Percentiles rank a stretch among this genome's conserved stretches.
These are phyloP conservation scores for Nesidiocoris tenuis DNA, from an alignment of 2,888 invertebrate genomes.

Conservation along the genomic window DNA sequence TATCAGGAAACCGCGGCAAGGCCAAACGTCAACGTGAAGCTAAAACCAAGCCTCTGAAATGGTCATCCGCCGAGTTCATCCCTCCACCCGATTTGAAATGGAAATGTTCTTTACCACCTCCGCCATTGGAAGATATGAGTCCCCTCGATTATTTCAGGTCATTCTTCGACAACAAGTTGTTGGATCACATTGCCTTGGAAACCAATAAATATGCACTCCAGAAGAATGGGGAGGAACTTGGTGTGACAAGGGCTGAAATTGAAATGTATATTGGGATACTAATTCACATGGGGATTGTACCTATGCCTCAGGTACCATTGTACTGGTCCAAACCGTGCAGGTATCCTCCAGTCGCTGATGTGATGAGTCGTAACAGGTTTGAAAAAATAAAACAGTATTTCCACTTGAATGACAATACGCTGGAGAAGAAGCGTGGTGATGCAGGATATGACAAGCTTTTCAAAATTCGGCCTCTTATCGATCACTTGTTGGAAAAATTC, in stretches of 20 bases:
- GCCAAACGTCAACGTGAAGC: not conserved
- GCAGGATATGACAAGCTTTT: conserved; percentile 47
- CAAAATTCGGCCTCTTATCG: conserved; percentile 49
- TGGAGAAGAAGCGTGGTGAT: conserved; percentile 41
- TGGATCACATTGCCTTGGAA: conserved; percentile 41
- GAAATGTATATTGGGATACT: conserved; percentile 36
- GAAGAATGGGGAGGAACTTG: conserved; percentile 42
- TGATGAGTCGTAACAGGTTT: conserved; percentile 14
- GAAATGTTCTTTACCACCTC: conserved; percentile 31
- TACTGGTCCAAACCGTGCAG: conserved; percentile 16
- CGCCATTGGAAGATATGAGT: conserved; percentile 36
- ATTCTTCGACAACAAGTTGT: conserved; percentile 29
- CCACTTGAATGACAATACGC: conserved; percentile 30
- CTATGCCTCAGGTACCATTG: conserved; percentile 1
- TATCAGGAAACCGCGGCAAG: not conserved
- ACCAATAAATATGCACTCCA: conserved; percentile 40
- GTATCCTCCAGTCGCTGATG: conserved; percentile 12
- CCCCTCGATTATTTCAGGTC: conserved; percentile 41
- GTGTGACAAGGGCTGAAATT: conserved; percentile 26
- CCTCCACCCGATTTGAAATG: conserved; percentile 17
- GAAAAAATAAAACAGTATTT: conserved; percentile 1
- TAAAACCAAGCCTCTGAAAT: conserved; percentile 4
- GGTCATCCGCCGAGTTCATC: not conserved
- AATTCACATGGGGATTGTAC: conserved; percentile 35
- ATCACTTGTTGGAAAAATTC: conserved; percentile 43